Evolutionary conservation across 1,140 invertebrate species (phyloP), one percentile per base, ranked within the genome.

Genomic region (Aricia agestis): DNA sequence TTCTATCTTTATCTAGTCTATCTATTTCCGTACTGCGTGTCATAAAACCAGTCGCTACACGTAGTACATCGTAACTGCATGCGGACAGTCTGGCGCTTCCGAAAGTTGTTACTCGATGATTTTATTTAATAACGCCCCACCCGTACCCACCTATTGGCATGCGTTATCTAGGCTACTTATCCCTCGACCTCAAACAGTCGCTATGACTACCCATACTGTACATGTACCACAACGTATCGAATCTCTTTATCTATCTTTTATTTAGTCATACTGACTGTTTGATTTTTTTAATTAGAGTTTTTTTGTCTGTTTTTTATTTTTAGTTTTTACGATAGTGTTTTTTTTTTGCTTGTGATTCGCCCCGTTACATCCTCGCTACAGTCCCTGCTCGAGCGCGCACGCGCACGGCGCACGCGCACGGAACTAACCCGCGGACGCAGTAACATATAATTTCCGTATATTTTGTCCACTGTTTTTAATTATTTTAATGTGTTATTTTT

Each of bases 181-280:
- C 85, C 85, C 84, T 85, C 85, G 74, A 73, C 81, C 77, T 83
- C 86, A 89, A 91, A 91, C 89, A 90, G 89, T 91, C 79, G 85
- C 81, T 91, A 87, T 91, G 89, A 91, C 87, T 89, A 85, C 72
- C 82, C 82, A 77, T 78, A 68, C 70, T 80, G 80, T 82, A 70
- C 85, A 86, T 83, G 36, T 79, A 83, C 79, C 78, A 86, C 84
- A 86, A 82, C 82, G 86, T 89, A 88, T 86, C 85, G 88, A 86
- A 76, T 87, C 82, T 83, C 81, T 82, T 82, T 82, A 76, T 86
- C 89, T 90, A 79, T 92, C 86, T 91, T 82, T 92, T 87, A 87
- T 86, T 91, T 77, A 92, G 89, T 90, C 89, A 90, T 89, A 91
- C 88, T 92, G 88, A 90, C 90, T 92, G 87, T 92, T 90, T 92